Conservation (phyloP, 2,888 invertebrate genomes). For the Temnothorax unifasciatus region DNA sequence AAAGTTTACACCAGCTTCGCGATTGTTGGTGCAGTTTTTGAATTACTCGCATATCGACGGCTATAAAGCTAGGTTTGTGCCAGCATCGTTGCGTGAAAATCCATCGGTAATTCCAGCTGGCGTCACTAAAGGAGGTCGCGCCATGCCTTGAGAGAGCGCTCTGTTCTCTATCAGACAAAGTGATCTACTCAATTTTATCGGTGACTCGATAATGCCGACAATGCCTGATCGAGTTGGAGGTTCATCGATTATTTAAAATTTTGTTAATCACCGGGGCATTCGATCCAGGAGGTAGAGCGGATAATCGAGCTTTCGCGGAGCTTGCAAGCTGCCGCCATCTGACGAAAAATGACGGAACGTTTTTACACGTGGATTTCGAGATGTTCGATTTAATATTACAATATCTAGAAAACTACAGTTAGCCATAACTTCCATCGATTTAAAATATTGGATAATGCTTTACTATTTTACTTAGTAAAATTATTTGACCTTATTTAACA, state of each 20-base stretch:
- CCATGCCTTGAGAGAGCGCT: conserved; percentile 22
- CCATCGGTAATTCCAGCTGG: conserved; percentile 49
- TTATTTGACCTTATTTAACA: not conserved
- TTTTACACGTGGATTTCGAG: conserved; percentile 65
- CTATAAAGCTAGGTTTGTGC: conserved; percentile 53
- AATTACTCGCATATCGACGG: conserved; percentile 51
- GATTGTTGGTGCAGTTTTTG: conserved; percentile 46
- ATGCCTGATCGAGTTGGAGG: not conserved
- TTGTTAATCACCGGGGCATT: conserved; percentile 39
- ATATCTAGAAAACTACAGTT: not conserved
- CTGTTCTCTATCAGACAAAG: conserved; percentile 22
- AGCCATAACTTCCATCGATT: not conserved
- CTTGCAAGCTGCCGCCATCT: conserved; percentile 77
- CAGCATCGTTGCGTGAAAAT: conserved; percentile 41
- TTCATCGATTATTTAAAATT: conserved; percentile 61
- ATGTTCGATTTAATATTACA: not conserved
- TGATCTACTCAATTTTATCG: conserved; percentile 25
- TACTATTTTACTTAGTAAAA: not conserved
- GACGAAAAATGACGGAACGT: conserved; percentile 66
- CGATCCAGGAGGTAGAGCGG: conserved; percentile 54
- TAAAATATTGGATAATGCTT: not conserved
- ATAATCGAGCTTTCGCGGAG: conserved; percentile 34
- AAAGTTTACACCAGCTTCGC: conserved; percentile 35
- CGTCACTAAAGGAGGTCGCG: conserved; percentile 46
- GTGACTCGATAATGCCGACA: not conserved